Evolutionary conservation across 1,140 invertebrate genomes (phyloP).

Genomic region (Anastrepha ludens): DNA sequence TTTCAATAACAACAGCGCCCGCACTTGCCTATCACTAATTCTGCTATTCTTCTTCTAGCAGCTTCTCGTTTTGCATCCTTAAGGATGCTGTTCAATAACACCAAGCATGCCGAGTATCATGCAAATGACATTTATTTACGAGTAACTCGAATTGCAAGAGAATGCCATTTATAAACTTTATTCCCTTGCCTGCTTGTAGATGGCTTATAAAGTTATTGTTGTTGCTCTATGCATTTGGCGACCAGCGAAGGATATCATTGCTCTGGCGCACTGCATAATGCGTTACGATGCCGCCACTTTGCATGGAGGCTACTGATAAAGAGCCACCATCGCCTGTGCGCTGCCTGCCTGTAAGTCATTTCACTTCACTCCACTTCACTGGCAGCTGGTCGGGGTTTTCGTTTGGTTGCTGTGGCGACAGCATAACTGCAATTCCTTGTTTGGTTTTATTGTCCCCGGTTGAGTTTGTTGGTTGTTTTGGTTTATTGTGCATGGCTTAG

Average conservation of each 20-base stretch:
- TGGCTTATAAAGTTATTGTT: not conserved
- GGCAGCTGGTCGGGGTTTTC: not conserved
- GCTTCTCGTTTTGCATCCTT: not conserved
- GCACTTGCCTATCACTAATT: too few relatives aligned
- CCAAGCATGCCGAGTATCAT: not conserved
- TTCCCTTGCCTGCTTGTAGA: constrained; percentile 36
- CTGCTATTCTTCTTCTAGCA: not conserved
- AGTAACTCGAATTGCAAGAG: constrained; percentile 19
- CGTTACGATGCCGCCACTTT: not conserved
- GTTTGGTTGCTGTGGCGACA: not conserved
- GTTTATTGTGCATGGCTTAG: not conserved
- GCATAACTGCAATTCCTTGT: not conserved
- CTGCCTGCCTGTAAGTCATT: not conserved
- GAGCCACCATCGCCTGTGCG: not conserved
- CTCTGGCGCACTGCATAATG: not conserved
- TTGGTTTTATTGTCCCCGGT: not conserved
- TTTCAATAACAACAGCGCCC: too few relatives aligned
- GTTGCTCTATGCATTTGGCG: not conserved
- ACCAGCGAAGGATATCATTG: constrained; percentile 20
- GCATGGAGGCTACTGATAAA: not conserved
- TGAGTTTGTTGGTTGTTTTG: constrained; percentile 2
- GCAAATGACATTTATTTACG: constrained; percentile 44
- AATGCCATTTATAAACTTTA: constrained; percentile 30
- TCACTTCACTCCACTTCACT: not conserved
- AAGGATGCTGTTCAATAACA: not conserved